phyloP scores from a whole-genome alignment of 2,113 vertebrate genomes.

The Macrotus californicus region DNA sequence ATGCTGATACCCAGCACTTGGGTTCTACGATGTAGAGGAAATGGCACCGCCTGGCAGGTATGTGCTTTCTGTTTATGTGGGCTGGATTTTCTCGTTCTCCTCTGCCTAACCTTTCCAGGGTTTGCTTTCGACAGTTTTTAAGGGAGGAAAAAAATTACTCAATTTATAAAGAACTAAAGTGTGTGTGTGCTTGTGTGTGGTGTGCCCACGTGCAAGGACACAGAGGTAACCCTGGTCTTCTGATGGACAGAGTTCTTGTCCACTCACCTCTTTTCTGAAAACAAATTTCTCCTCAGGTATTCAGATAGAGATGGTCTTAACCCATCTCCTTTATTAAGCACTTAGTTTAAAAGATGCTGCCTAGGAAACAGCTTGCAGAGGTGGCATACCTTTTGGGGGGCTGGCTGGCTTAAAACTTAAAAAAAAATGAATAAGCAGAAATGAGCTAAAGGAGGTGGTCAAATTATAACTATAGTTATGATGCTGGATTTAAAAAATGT shows the following conservation, averaged over 20 bases:
- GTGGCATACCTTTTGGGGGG: not conserved
- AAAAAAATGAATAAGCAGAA: not conserved
- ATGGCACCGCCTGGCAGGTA: constrained; percentile 84
- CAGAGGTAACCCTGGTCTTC: not conserved
- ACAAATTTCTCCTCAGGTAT: constrained; percentile 1
- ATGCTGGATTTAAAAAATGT: not conserved
- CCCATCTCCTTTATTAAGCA: constrained; percentile 12
- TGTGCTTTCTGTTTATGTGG: constrained; percentile 44
- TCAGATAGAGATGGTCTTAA: not conserved
- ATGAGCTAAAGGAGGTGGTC: not conserved
- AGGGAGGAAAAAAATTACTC: not conserved
- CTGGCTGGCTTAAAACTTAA: not conserved
- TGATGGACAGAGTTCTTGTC: not conserved
- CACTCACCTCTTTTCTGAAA: not conserved
- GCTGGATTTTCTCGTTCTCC: not conserved
- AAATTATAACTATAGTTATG: not conserved
- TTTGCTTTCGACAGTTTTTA: constrained; percentile 40
- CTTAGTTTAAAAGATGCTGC: constrained; percentile 40
- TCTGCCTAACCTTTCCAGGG: not conserved
- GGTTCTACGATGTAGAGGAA: constrained; percentile 77
- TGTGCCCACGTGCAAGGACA: not conserved
- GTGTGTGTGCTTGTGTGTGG: not conserved
- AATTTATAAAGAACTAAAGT: not conserved
- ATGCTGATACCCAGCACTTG: constrained; percentile 32
- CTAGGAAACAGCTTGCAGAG: constrained; percentile 46